Conservation (phyloP, 1,140 invertebrate genomes). For the Argopecten irradians region DNA sequence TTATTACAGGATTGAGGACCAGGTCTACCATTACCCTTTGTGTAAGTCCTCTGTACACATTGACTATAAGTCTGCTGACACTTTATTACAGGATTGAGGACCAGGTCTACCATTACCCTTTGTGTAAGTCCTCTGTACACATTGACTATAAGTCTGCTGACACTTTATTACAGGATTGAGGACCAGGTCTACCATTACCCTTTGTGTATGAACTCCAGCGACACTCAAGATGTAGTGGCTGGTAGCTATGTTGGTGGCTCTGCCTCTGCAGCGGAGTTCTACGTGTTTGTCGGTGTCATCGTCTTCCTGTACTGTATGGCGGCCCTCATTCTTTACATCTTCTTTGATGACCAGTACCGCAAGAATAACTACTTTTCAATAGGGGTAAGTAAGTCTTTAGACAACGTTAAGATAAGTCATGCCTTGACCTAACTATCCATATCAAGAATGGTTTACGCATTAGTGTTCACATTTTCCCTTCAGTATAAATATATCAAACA, state of each 20-base stretch:
- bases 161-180: constrained; percentile 62
- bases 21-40: too few relatives aligned
- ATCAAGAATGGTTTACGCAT: too few relatives aligned
- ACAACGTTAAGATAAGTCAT: too few relatives aligned
- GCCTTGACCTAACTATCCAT: too few relatives aligned
- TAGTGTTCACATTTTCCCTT: too few relatives aligned
- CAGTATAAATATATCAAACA: too few relatives aligned
- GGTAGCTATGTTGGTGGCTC: constrained; percentile 54
- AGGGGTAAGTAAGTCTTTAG: constrained; percentile 73
- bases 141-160: too few relatives aligned
- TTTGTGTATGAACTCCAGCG: constrained; percentile 42
- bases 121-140: too few relatives aligned
- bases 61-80: too few relatives aligned
- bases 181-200: constrained; percentile 42
- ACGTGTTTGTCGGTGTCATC: constrained; percentile 84
- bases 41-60: too few relatives aligned
- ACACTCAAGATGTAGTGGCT: constrained; percentile 36
- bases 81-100: constrained; percentile 60
- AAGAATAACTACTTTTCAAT: constrained; percentile 79
- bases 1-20: too few relatives aligned
- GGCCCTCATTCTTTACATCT: constrained; percentile 81
- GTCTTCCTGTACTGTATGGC: constrained; percentile 82
- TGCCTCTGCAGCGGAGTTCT: constrained; percentile 82
- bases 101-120: constrained; percentile 38
- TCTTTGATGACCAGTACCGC: constrained; percentile 81